A percentile compares a stretch with the other conserved stretches of the same genome.
These are phyloP conservation scores for Yponomeuta malinellus DNA, from an alignment of 2,888 invertebrate species.

Conservation along the genomic window DNA sequence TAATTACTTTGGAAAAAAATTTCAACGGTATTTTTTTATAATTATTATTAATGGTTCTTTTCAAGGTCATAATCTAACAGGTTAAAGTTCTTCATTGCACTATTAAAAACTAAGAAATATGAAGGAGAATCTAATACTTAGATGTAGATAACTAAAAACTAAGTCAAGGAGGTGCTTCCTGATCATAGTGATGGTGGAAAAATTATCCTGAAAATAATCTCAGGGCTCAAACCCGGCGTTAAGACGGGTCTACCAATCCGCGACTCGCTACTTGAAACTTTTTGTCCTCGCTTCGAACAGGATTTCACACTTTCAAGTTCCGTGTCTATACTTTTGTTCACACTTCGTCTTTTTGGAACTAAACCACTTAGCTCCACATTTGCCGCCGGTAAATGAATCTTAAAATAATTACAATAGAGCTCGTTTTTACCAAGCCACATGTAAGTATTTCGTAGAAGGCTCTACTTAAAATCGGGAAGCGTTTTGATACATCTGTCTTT, in stretches of 20 bases:
- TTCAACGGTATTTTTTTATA: too few species aligned
- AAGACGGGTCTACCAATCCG: neutral
- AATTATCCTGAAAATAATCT: neutral
- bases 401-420: neutral
- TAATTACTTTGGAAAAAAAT: too few species aligned
- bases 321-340: constrained; percentile 39
- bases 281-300: constrained; percentile 36
- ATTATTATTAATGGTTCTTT: too few species aligned
- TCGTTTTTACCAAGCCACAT: neutral
- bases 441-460: neutral
- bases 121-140: too few species aligned
- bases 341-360: constrained; percentile 22
- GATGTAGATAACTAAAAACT: too few species aligned
- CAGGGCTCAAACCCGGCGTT: neutral
- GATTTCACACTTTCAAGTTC: constrained; percentile 50
- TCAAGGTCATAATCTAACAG: too few species aligned
- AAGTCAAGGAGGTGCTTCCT: too few species aligned
- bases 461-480: neutral
- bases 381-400: neutral
- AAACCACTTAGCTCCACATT: neutral
- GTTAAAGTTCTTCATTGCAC: too few species aligned
- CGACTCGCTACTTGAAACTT: constrained; percentile 31
- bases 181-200: too few species aligned
- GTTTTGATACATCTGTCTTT: neutral
- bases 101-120: too few species aligned